These are phyloP conservation scores for Eidolon helvum DNA, from an alignment of 2,113 vertebrate genomes.

Conservation along the genomic window DNA sequence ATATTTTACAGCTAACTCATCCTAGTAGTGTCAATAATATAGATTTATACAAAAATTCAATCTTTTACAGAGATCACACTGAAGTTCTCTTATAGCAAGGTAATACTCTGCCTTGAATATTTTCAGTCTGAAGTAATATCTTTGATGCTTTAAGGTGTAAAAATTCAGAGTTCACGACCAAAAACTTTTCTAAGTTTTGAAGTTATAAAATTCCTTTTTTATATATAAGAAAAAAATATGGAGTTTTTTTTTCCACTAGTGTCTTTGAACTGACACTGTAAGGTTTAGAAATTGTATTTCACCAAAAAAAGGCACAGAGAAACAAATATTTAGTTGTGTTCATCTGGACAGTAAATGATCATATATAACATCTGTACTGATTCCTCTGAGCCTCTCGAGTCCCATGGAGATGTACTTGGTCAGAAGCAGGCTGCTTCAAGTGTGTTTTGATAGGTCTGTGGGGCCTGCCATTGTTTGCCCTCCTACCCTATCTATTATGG, in stretches of 20 bases:
- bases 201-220: constrained; percentile 1
- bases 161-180: constrained; percentile 31
- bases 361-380: background rate
- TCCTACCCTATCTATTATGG: background rate
- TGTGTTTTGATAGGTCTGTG: background rate
- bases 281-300: background rate
- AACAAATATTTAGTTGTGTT: constrained; percentile 30
- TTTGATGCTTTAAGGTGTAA: constrained; percentile 25
- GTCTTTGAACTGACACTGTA: background rate
- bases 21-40: background rate
- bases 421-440: background rate
- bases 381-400: background rate
- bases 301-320: background rate
- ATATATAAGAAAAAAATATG: background rate
- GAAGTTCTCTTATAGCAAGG: background rate
- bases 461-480: background rate
- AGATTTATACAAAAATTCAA: constrained; percentile 15
- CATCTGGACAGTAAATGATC: background rate
- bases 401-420: background rate
- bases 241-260: background rate
- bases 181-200: constrained; percentile 11
- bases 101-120: constrained; percentile 12
- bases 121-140: constrained; percentile 1
- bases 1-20: constrained; percentile 1
- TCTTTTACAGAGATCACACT: background rate